Evolutionary conservation across 2,113 vertebrate species (phyloP).

Genomic region (Notarius quadriscutis): DNA sequence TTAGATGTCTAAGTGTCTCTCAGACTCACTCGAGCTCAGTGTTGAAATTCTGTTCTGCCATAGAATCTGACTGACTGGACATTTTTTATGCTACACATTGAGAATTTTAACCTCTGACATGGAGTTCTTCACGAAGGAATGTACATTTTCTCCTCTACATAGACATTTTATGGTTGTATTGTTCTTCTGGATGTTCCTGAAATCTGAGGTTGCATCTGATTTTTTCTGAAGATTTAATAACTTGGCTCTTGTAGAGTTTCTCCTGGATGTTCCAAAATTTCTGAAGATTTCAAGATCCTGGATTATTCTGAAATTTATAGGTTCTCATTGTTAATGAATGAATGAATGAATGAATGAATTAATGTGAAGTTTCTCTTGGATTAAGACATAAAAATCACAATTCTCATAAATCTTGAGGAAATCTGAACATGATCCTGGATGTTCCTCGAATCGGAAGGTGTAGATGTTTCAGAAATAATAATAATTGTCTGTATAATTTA

Average conservation of each 20-base stretch:
- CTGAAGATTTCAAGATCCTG: neutral
- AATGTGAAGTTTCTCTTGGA: neutral
- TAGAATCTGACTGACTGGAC: neutral
- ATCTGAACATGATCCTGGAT: neutral
- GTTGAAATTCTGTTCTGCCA: neutral
- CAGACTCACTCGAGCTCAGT: neutral
- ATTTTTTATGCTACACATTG: neutral
- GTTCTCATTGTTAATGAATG: neutral
- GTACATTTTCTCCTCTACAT: neutral
- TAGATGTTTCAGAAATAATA: neutral
- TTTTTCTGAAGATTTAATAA: neutral
- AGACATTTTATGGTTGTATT: neutral
- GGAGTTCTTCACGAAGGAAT: neutral
- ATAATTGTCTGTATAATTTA: neutral
- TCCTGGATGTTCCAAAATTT: neutral
- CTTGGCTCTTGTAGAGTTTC: neutral
- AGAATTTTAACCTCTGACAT: neutral
- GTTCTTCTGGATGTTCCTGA: constrained; percentile 19
- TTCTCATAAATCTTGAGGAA: no score
- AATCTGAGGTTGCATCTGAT: neutral
- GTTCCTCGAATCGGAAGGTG: neutral
- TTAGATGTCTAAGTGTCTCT: neutral
- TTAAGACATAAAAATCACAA: neutral
- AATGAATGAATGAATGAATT: neutral
- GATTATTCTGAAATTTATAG: neutral